These are phyloP conservation scores for Drosophila acutilabella DNA, from an alignment of 2,888 invertebrate genomes.

Conservation along the genomic window DNA sequence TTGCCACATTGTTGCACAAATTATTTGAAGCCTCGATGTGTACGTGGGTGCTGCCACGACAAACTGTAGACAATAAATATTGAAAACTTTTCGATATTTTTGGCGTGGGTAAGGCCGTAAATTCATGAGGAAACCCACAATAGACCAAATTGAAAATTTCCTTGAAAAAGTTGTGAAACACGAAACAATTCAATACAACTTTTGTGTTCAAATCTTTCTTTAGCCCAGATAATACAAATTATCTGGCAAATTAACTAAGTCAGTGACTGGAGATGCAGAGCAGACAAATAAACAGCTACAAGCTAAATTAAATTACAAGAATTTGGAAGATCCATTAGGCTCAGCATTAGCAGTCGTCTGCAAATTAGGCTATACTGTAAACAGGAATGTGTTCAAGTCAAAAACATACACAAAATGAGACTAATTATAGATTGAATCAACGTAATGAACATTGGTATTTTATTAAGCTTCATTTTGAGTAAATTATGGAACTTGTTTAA, in stretches of 20 bases:
- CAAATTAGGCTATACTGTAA: background rate
- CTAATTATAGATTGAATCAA: background rate
- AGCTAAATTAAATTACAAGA: constrained; percentile 29
- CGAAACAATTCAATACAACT: constrained; percentile 1
- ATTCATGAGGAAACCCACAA: constrained; percentile 9
- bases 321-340: constrained; percentile 29
- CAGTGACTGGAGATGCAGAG: constrained; percentile 4
- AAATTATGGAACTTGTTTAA: no score
- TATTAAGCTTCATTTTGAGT: no score
- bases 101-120: constrained; percentile 16
- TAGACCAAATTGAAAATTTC: background rate
- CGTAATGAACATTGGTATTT: no score
- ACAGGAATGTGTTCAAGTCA: background rate
- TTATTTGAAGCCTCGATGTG: constrained; percentile 12
- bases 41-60: constrained; percentile 5
- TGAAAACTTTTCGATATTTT: constrained; percentile 14
- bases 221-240: constrained; percentile 28
- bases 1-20: constrained; percentile 32
- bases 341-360: constrained; percentile 4
- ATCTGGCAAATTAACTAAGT: constrained; percentile 14
- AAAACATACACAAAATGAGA: background rate
- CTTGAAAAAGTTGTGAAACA: background rate
- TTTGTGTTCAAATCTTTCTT: background rate
- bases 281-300: background rate
- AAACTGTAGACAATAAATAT: constrained; percentile 40